These are phyloP conservation scores for Helostoma temminkii DNA, from an alignment of 2,797 vertebrate genomes.

Conservation along the genomic window DNA sequence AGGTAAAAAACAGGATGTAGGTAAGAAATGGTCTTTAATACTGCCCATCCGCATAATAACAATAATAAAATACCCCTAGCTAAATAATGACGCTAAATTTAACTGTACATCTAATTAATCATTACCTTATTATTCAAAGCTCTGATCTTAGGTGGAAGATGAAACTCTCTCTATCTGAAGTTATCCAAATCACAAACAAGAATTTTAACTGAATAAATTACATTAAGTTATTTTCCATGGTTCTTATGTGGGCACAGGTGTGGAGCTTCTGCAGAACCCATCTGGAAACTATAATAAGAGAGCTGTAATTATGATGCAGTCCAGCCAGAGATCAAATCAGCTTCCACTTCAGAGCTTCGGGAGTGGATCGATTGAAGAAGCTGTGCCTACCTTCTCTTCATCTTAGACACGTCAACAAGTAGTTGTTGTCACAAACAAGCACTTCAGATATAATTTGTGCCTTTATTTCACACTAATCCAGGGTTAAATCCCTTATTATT, in stretches of 20 bases:
- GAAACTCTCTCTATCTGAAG: background rate
- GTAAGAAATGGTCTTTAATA: slow-evolving; percentile 55
- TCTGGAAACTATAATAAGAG: slow-evolving; percentile 53
- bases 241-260: slow-evolving; percentile 40
- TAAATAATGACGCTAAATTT: slow-evolving; percentile 46
- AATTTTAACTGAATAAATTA: slow-evolving; percentile 33
- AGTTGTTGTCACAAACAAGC: slow-evolving; percentile 38
- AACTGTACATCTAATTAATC: too few relatives aligned
- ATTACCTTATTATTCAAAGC: slow-evolving; percentile 5
- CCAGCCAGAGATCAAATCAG: slow-evolving; percentile 24
- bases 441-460: slow-evolving; percentile 37
- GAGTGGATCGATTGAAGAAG: slow-evolving; percentile 11
- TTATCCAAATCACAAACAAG: background rate
- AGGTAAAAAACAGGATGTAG: slow-evolving; percentile 60
- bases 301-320: slow-evolving; percentile 40
- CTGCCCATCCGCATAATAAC: slow-evolving; percentile 39
- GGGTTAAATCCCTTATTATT: slow-evolving; percentile 50
- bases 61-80: slow-evolving; percentile 52
- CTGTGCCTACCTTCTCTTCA: slow-evolving; percentile 16
- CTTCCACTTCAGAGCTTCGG: background rate
- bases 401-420: slow-evolving; percentile 36
- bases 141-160: background rate
- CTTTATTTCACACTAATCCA: slow-evolving; percentile 49
- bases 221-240: background rate
- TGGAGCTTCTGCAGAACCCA: slow-evolving; percentile 26